Evolutionary conservation across 2,797 vertebrate genomes (phyloP).

Genomic region (Aldrovandia affinis): DNA sequence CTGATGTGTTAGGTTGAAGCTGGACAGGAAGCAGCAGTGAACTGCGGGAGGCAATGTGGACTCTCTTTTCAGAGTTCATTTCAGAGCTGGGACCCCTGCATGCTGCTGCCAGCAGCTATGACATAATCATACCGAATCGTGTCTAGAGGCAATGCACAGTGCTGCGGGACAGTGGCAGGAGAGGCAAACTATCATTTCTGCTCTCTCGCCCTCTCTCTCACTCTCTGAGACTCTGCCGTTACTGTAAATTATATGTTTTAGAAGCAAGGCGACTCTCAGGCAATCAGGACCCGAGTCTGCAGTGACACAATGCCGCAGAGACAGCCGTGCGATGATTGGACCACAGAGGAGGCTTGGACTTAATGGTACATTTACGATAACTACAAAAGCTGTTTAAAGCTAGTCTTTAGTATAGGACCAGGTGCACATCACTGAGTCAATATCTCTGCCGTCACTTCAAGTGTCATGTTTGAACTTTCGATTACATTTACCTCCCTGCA

Average conservation of each 20-base stretch:
- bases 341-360: constrained; percentile 4
- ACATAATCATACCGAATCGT: neutral
- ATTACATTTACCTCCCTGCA: neutral
- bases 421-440: neutral
- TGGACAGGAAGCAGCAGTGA: neutral
- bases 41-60: neutral
- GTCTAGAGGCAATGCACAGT: neutral
- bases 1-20: neutral
- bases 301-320: constrained; percentile 19
- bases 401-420: neutral
- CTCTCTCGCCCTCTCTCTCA: neutral
- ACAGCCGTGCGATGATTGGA: constrained; percentile 18
- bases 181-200: neutral
- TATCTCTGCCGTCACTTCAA: constrained; percentile 21
- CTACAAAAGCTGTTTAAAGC: constrained; percentile 18
- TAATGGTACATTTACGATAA: neutral
- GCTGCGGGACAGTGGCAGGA: neutral
- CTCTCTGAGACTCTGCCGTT: constrained; percentile 18
- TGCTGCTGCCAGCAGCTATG: neutral
- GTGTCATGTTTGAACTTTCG: neutral
- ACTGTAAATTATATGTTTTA: constrained; percentile 30
- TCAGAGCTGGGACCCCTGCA: neutral
- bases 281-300: constrained; percentile 12
- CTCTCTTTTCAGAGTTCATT: neutral
- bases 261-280: constrained; percentile 18